Evolutionary conservation across 1,140 invertebrate species (phyloP).

Genomic region (Dendrolimus punctatus): DNA sequence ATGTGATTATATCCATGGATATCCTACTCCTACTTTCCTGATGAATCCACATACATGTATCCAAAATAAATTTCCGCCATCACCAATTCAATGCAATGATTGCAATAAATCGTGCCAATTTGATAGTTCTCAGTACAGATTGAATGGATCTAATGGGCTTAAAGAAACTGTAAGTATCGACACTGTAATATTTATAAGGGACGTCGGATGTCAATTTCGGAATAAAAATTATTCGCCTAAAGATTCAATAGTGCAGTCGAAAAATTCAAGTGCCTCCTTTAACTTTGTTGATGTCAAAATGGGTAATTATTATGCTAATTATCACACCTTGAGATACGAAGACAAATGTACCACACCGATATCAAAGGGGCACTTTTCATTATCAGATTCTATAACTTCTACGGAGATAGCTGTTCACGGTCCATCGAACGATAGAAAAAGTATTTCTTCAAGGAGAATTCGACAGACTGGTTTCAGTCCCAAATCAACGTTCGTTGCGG

Average conservation of each 20-base stretch:
- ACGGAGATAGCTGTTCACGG: conserved; percentile 32
- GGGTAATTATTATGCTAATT: conserved; percentile 26
- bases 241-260: conserved; percentile 24
- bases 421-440: conserved; percentile 28
- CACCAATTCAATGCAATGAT: conserved; percentile 22
- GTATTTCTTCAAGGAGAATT: conserved; percentile 2
- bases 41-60: conserved; percentile 24
- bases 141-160: conserved; percentile 2
- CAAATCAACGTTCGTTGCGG: conserved; percentile 16
- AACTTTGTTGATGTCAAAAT: conserved; percentile 23
- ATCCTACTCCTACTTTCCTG: conserved; percentile 22
- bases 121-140: conserved; percentile 22
- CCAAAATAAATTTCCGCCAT: conserved; percentile 26
- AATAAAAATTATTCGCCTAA: conserved; percentile 26
- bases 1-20: conserved; percentile 32
- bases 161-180: conserved; percentile 23
- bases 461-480: conserved; percentile 28
- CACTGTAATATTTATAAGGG: conserved; percentile 48
- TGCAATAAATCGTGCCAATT: conserved; percentile 50
- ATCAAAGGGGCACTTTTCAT: conserved; percentile 25
- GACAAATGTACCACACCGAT: conserved; percentile 41
- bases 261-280: conserved; percentile 31
- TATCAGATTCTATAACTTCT: conserved; percentile 30
- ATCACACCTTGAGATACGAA: conserved; percentile 39
- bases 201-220: conserved; percentile 57